These are phyloP conservation scores for Desmophyllum pertusum DNA, from an alignment of 92 coral and sea anemone species.

Conservation along the genomic window DNA sequence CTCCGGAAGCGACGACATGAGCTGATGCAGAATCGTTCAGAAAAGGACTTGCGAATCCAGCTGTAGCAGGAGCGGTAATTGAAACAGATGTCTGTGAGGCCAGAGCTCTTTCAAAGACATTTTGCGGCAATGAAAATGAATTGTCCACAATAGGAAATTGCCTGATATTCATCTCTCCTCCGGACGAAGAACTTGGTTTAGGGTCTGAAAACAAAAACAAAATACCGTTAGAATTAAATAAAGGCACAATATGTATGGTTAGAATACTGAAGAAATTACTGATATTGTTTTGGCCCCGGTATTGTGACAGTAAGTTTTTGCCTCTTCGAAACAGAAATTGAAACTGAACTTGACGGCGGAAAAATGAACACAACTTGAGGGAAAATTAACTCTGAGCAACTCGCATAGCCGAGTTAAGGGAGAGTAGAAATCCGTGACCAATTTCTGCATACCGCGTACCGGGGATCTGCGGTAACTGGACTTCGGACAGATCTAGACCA, in stretches of 20 bases:
- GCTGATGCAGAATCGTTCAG: not conserved
- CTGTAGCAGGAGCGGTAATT: not conserved
- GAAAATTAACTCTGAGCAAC: no score
- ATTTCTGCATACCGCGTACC: no score
- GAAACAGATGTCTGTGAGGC: slow-evolving; percentile 4
- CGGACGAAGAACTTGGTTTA: not conserved
- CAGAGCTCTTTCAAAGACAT: slow-evolving; percentile 20
- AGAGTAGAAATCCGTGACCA: no score
- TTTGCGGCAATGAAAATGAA: slow-evolving; percentile 19
- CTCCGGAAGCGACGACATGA: not conserved
- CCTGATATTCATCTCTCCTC: not conserved
- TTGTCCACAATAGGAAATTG: slow-evolving; percentile 16
- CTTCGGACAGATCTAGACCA: no score
- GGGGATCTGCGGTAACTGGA: no score
- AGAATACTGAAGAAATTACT: not conserved
- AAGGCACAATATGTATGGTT: not conserved
- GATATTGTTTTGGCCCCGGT: not conserved
- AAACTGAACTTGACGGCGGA: no score
- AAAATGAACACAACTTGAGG: no score
- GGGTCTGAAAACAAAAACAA: not conserved
- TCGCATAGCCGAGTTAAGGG: no score
- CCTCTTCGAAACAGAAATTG: no score
- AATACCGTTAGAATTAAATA: no score
- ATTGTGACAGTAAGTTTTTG: no score
- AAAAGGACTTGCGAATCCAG: not conserved